These are phyloP conservation scores for Ataeniobius toweri DNA, from an alignment of 2,797 vertebrate genomes.

Conservation along the genomic window DNA sequence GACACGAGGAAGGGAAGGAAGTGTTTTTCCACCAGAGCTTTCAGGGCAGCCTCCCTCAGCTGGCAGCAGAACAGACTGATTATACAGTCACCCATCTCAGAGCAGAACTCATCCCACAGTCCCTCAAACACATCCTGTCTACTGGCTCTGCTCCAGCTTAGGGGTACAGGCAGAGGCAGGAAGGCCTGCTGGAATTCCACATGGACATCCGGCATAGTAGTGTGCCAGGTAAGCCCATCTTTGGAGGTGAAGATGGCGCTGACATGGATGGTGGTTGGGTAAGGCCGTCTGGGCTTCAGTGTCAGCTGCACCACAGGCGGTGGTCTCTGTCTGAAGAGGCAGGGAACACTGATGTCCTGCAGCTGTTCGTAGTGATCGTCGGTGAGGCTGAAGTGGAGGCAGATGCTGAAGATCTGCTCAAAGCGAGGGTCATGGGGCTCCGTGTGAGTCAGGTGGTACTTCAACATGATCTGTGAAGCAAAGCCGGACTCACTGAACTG, in stretches of 20 bases:
- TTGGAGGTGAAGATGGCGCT: conserved; percentile 82
- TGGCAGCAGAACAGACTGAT: conserved; percentile 85
- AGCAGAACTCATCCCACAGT: conserved; percentile 78
- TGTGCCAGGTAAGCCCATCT: conserved; percentile 80
- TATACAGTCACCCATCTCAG: conserved; percentile 24
- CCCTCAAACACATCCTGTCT: conserved; percentile 74
- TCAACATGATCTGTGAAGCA: conserved; percentile 68
- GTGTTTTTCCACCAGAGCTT: conserved; percentile 68
- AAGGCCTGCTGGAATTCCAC: conserved; percentile 84
- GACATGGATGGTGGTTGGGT: conserved; percentile 75
- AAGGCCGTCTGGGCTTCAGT: conserved; percentile 78
- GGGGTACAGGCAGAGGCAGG: conserved; percentile 68
- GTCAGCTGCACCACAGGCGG: conserved; percentile 70
- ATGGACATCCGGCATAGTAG: conserved; percentile 74
- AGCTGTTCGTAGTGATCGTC: conserved; percentile 77
- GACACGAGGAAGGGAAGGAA: conserved; percentile 79
- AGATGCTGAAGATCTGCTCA: conserved; percentile 81
- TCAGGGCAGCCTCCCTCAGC: conserved; percentile 58
- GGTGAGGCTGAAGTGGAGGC: conserved; percentile 80
- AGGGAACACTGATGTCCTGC: conserved; percentile 79
- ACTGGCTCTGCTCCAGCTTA: conserved; percentile 33
- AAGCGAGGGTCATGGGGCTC: conserved; percentile 50
- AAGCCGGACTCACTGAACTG: conserved; percentile 67
- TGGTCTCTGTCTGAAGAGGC: conserved; percentile 72
- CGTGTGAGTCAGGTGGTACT: conserved; percentile 69